A percentile compares a stretch with the other conserved stretches of the same genome.
These are phyloP conservation scores for Tor tambroides DNA, from an alignment of 2,113 vertebrate species.

Conservation along the genomic window DNA sequence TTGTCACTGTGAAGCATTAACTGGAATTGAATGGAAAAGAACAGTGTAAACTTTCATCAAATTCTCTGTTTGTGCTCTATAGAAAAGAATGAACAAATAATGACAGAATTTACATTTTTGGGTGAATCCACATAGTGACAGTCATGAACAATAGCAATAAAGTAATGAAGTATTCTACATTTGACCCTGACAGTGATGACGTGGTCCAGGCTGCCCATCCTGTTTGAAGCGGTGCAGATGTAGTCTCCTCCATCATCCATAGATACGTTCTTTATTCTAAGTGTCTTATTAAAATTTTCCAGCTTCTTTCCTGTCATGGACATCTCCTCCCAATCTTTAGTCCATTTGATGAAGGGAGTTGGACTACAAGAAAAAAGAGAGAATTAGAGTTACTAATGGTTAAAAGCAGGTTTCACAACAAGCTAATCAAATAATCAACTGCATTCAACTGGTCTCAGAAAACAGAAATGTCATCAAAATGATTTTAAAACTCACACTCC, in stretches of 20 bases:
- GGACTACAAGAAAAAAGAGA: constrained; percentile 77
- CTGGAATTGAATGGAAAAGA: neutral
- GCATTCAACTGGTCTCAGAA: neutral
- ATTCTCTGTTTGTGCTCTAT: neutral
- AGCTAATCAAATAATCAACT: neutral
- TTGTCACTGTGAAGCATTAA: neutral
- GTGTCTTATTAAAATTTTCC: constrained; percentile 92
- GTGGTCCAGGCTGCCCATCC: constrained; percentile 88
- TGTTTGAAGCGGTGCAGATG: constrained; percentile 90
- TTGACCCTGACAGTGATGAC: constrained; percentile 91
- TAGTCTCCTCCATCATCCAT: constrained; percentile 93
- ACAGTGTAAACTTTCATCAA: neutral
- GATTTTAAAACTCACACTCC: constrained; percentile 86
- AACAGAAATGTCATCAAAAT: neutral
- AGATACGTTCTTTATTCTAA: constrained; percentile 84
- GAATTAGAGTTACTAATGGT: constrained; percentile 7
- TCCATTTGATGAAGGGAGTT: constrained; percentile 90
- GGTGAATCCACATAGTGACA: constrained; percentile 6
- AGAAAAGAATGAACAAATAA: neutral
- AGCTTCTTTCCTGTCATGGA: constrained; percentile 81
- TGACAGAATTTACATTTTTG: neutral
- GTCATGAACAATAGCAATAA: too few relatives aligned
- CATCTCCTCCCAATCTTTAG: constrained; percentile 87
- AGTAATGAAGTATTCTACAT: constrained; percentile 76
- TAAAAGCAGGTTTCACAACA: neutral